These are phyloP conservation scores for Apostichopus japonicus DNA, from an alignment of 35 echinoderm and acorn worm genomes.

Conservation along the genomic window DNA sequence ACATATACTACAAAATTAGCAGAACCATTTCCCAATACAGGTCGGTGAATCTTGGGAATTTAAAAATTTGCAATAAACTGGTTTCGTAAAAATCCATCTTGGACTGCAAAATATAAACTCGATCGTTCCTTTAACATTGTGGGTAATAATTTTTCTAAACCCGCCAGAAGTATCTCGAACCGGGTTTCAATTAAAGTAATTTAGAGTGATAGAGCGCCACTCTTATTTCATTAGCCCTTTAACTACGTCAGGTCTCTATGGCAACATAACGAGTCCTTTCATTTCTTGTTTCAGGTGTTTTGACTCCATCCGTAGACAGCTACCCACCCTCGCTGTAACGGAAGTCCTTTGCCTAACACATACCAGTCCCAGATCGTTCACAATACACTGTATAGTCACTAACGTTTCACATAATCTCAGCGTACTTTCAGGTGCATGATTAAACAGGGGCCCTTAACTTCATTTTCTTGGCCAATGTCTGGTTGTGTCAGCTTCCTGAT, in stretches of 20 bases:
- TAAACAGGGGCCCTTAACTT: constrained; percentile 52
- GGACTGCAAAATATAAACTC: no score
- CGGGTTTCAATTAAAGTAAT: no score
- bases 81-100: no score
- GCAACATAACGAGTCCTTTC: neutral
- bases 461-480: constrained; percentile 30
- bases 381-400: neutral
- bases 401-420: constrained; percentile 18
- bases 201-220: neutral
- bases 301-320: neutral
- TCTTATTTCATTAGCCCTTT: neutral
- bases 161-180: no score
- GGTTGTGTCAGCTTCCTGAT: constrained; percentile 41
- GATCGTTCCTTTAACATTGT: no score
- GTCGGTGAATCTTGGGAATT: no score
- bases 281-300: constrained; percentile 37
- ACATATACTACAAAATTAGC: no score
- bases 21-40: no score
- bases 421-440: constrained; percentile 49
- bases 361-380: neutral
- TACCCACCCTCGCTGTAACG: constrained; percentile 3
- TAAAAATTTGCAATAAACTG: no score
- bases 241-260: neutral
- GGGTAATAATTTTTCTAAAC: no score
- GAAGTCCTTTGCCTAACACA: constrained; percentile 12